A percentile compares a stretch with the other conserved stretches of the same genome.
phyloP scores from a whole-genome alignment of 2,797 vertebrate genomes.

The Pipistrellus pygmaeus region DNA sequence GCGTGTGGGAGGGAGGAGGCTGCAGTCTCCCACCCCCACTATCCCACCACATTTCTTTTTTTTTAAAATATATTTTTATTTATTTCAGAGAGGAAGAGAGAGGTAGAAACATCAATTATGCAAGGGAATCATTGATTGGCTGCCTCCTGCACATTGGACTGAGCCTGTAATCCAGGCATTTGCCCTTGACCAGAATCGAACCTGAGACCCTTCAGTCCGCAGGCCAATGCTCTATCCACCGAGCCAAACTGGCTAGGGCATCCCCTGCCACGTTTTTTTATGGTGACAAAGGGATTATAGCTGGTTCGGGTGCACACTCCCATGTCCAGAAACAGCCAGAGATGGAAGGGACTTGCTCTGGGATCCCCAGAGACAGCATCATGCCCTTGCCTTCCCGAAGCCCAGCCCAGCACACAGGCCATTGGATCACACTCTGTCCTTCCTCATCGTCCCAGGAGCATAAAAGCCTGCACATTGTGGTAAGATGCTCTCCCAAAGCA shows the following conservation, averaged over 20 bases:
- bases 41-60: too few species aligned
- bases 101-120: too few species aligned
- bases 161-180: too few species aligned
- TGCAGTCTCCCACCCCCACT: neutral
- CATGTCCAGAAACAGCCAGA: neutral
- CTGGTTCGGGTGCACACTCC: neutral
- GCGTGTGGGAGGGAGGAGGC: neutral
- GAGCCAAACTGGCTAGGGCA: too few species aligned
- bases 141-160: too few species aligned
- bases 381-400: neutral
- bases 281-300: neutral
- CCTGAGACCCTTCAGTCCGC: too few species aligned
- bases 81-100: too few species aligned
- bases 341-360: neutral
- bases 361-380: neutral
- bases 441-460: constrained; percentile 17
- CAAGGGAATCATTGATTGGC: too few species aligned
- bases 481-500: neutral
- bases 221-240: too few species aligned
- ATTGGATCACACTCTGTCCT: neutral
- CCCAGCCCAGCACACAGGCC: neutral
- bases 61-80: too few species aligned
- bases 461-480: neutral
- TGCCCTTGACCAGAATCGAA: too few species aligned
- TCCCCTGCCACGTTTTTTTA: neutral